These are phyloP conservation scores for Phanerotoma sp. DNA, from an alignment of 2,888 invertebrate species.

Conservation along the genomic window DNA sequence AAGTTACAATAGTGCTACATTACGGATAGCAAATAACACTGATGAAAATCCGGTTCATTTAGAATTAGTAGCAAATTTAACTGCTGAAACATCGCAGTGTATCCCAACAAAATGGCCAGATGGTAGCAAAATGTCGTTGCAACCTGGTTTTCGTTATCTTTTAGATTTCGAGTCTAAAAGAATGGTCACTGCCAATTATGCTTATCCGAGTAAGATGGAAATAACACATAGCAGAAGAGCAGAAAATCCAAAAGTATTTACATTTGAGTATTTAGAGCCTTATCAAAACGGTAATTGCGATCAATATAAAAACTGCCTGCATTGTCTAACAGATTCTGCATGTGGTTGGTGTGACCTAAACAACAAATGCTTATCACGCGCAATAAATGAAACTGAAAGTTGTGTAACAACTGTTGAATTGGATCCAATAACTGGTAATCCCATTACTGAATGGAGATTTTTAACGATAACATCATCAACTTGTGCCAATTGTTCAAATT, in stretches of 20 bases:
- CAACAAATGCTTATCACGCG: constrained; percentile 69
- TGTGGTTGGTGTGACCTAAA: constrained; percentile 91
- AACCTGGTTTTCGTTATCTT: constrained; percentile 64
- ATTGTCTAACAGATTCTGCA: constrained; percentile 83
- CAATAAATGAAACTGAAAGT: constrained; percentile 67
- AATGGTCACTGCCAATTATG: constrained; percentile 55
- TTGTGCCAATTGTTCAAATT: constrained; percentile 87
- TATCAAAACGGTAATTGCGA: constrained; percentile 78
- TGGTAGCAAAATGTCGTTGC: constrained; percentile 55
- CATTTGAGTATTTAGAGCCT: constrained; percentile 87
- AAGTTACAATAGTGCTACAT: constrained; percentile 72
- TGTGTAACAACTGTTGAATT: constrained; percentile 62
- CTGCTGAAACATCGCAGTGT: constrained; percentile 71
- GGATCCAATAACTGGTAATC: constrained; percentile 58
- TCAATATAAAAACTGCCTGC: constrained; percentile 79
- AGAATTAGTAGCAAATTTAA: constrained; percentile 65
- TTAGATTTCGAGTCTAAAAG: constrained; percentile 71
- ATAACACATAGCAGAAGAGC: constrained; percentile 72
- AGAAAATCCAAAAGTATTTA: constrained; percentile 80
- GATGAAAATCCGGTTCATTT: constrained; percentile 42
- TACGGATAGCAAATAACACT: constrained; percentile 55
- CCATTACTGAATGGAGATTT: constrained; percentile 71
- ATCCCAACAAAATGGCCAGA: constrained; percentile 69
- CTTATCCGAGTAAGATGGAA: constrained; percentile 74
- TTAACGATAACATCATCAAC: constrained; percentile 78